Base-by-base conservation (phyloP, 2,888 invertebrate species). In the Scaeva pyrastri region DNA sequence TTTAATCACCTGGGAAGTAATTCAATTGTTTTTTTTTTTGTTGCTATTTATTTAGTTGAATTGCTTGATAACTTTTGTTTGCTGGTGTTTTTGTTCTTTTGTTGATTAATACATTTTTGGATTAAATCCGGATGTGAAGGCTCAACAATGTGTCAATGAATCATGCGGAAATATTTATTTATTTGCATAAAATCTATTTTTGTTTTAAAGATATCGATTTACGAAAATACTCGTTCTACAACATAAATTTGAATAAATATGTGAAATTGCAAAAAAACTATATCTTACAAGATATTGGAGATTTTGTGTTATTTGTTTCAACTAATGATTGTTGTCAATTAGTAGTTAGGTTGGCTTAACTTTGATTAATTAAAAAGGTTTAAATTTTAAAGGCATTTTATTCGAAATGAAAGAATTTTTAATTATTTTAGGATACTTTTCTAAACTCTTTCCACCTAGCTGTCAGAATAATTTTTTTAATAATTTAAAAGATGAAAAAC, bases 111-210 rank as follows among this genome's bases (percentile, higher is more conserved):
- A 62, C 1, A 31, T 26, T 21, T 62, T 60, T 62, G 21, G 43
- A 50, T 71, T 56, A 10, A 71, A 52, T 78, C 62, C 78, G 78
- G 78, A 64, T 78, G 71, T 45, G 21, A 77, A 55, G 8, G 31
- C 31, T 71, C 48, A 31, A 41, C 39, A 68, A 64, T 45, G 60
- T 52, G 36, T 23, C 43, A n/a, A 31, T 77, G 78, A 71, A 62
- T 78, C 71, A 78, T 12, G n/a, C 31, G 55, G 45, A 71, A 78
- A 39, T 50, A 58, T 68, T 39, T 56, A 39, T 48, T 56, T 55
- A 19, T 64, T 50, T 36, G 5, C 8, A 8, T 31, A 31, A n/a
- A 16, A 39, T 23, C 16, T 48, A 23, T 48, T n/a, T 66, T 39
- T 16, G n/a, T 39, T 45, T 16, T 58, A 23, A 52, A 26, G 26